A percentile compares a stretch with the other conserved stretches of the same genome.
Evolutionary conservation across 2,797 vertebrate genomes (phyloP).

Genomic region (Percopsis omiscomaycus): DNA sequence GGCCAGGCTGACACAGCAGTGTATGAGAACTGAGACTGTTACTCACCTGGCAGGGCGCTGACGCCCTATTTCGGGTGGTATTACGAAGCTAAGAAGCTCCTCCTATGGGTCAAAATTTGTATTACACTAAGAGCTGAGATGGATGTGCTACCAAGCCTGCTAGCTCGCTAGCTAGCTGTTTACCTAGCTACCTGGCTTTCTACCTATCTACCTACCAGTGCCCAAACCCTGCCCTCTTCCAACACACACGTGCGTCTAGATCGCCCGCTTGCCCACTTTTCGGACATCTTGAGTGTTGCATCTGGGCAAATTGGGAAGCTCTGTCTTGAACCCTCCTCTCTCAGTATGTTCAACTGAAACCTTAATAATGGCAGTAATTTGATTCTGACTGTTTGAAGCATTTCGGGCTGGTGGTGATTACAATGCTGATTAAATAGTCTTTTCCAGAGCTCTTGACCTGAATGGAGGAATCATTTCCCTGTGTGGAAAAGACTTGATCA

Average conservation of each 20-base stretch:
- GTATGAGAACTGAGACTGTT: constrained; percentile 72
- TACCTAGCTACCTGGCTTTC: constrained; percentile 12
- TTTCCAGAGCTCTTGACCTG: constrained; percentile 48
- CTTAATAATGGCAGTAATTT: constrained; percentile 51
- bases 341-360: constrained; percentile 40
- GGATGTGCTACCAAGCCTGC: constrained; percentile 32
- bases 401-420: constrained; percentile 25
- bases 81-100: constrained; percentile 55
- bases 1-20: constrained; percentile 41
- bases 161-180: background rate
- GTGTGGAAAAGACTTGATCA: constrained; percentile 55
- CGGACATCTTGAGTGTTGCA: constrained; percentile 13
- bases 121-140: constrained; percentile 71
- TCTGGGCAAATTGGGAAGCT: background rate
- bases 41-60: constrained; percentile 60
- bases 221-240: background rate
- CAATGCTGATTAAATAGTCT: constrained; percentile 26
- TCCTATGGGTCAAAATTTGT: constrained; percentile 75
- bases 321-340: constrained; percentile 11
- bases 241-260: constrained; percentile 53
- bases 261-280: constrained; percentile 13
- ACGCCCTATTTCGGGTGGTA: constrained; percentile 55
- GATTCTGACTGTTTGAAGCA: constrained; percentile 41
- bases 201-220: constrained; percentile 33
- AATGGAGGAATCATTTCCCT: constrained; percentile 45